Evolutionary conservation across 2,113 vertebrate genomes (phyloP).

Genomic region (Lepisosteus osseus): DNA sequence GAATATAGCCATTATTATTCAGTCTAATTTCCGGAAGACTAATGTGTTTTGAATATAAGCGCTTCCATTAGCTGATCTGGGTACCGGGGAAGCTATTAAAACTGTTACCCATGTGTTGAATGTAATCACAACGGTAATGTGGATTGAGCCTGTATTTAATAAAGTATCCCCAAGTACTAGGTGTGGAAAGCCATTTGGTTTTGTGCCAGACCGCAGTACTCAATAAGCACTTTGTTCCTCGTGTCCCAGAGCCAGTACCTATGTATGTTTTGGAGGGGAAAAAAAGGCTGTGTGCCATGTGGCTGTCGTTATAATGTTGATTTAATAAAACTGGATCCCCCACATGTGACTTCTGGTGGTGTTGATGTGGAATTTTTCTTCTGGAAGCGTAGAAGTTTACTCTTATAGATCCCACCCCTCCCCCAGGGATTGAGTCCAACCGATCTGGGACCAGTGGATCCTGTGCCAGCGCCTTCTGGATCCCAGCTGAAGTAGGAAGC

Average conservation of each 20-base stretch:
- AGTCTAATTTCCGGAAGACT: neutral
- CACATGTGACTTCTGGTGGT: conserved; percentile 62
- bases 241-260: conserved; percentile 66
- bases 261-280: conserved; percentile 52
- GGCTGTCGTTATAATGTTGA: conserved; percentile 65
- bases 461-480: too few relatives aligned
- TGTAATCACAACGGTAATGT: conserved; percentile 59
- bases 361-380: conserved; percentile 65
- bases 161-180: conserved; percentile 60
- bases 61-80: conserved; percentile 10
- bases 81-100: conserved; percentile 48
- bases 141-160: conserved; percentile 48
- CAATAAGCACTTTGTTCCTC: conserved; percentile 77
- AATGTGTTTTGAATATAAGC: conserved; percentile 4
- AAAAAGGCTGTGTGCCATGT: conserved; percentile 31
- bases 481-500: too few relatives aligned
- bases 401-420: conserved; percentile 32
- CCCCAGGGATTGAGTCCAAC: too few relatives aligned
- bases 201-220: conserved; percentile 63
- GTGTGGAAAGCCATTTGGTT: conserved; percentile 76
- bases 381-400: conserved; percentile 69
- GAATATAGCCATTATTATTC: neutral
- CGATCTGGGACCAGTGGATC: too few relatives aligned
- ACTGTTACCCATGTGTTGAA: conserved; percentile 50
- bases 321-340: conserved; percentile 77